Evolutionary conservation across 2,113 vertebrate genomes (phyloP), one percentile per base, ranked within the genome.

Genomic region (Prunella fulvescens): DNA sequence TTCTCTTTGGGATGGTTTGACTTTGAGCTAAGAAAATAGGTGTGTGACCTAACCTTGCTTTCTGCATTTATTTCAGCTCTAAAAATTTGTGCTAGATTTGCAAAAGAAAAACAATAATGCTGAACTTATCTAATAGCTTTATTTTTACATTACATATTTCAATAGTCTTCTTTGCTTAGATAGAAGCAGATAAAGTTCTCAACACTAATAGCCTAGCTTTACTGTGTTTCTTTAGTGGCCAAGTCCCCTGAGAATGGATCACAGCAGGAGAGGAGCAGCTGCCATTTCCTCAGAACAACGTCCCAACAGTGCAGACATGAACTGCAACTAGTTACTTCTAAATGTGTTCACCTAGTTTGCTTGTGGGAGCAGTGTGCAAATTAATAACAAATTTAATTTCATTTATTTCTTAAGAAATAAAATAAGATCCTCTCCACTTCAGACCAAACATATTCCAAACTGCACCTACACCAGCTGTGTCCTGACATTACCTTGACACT

Each of bases 231-330:
- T 85, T 88, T 51, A 69, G 23, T 16, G 64, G 33, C 45, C 62
- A 78, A 23, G 19, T 69, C 39, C 15, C 45, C 47, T 28, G 23
- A 69, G 15, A 69, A 53, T 1, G 4, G 33, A 19, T 37, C 19
- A 53, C 19, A 69, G 33, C 26, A 78, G 54, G 33, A 53, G 47
- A 69, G 45, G 2, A 39, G 10, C 18, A 53, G 64, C 45, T 61
- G 45, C 64, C 39, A 53, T 69, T 61, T 53, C 54, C 47, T 53
- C 54, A 69, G 15, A 78, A 45, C 22, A 60, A 12, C 1, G 0
- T 45, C 47, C 8, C 28, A 61, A n/a, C 47, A 47, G 47, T 23
- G 28, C 0, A 0, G 47, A 61, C 0, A 0, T 24, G 64, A 61
- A n/a, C 28, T 45, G 25, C 23, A 61, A 19, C 8, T 53, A 35